Conservation (phyloP, 2,113 vertebrate genomes). For the Gorsachius goisagi region DNA sequence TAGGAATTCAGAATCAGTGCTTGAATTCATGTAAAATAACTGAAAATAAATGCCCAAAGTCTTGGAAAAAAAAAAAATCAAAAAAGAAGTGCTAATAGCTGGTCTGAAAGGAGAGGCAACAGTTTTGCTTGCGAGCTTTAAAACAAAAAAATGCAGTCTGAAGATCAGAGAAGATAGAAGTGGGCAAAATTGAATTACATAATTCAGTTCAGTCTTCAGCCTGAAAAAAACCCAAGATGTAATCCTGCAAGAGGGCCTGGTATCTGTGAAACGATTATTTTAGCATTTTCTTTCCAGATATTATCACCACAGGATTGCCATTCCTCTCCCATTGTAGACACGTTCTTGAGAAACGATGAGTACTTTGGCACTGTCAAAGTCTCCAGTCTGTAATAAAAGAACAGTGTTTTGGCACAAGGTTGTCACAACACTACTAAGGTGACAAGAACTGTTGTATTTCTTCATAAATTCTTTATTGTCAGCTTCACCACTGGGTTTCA, state of each 20-base stretch:
- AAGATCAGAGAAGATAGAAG: neutral
- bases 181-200: neutral
- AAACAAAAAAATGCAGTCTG: neutral
- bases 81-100: neutral
- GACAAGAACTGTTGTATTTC: neutral
- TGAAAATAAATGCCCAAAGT: neutral
- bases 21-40: neutral
- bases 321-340: neutral
- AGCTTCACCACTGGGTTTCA: neutral
- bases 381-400: neutral
- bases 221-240: neutral
- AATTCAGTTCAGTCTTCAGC: neutral
- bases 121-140: neutral
- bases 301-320: neutral
- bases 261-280: neutral
- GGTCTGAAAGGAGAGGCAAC: neutral
- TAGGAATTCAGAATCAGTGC: neutral
- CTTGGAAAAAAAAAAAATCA: fast-evolving
- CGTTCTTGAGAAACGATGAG: neutral
- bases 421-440: neutral
- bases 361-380: neutral
- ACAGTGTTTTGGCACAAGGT: neutral
- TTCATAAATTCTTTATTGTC: neutral
- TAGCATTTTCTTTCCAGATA: neutral
- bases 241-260: neutral